Conservation (phyloP, 2,797 vertebrate genomes). For the Muscicapa striata region DNA sequence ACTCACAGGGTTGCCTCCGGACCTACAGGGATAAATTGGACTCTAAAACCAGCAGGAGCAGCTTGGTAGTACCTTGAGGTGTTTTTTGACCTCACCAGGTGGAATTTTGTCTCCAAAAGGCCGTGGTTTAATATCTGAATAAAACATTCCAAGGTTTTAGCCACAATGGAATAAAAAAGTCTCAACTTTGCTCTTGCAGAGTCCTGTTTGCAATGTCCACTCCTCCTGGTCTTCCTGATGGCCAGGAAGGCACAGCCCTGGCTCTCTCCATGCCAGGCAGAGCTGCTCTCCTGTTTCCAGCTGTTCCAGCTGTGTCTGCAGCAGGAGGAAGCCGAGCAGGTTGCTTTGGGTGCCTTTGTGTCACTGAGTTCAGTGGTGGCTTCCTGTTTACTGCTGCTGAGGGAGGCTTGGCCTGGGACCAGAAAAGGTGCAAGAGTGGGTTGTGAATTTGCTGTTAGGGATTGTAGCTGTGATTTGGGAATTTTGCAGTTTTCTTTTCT, state of each 20-base stretch:
- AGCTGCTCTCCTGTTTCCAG: not conserved
- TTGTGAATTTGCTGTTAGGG: not conserved
- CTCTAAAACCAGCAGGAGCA: not conserved
- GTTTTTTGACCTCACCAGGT: not conserved
- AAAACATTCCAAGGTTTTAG: not conserved
- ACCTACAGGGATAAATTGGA: accelerated
- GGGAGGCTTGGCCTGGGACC: not conserved
- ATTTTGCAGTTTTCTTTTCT: not conserved
- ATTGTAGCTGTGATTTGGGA: not conserved
- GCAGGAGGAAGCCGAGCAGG: not conserved
- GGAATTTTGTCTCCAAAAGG: not conserved
- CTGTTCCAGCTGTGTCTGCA: not conserved
- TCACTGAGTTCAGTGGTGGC: not conserved
- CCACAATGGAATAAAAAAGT: not conserved
- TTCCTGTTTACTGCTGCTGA: constrained; percentile 53
- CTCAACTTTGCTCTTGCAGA: not conserved
- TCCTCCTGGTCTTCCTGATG: not conserved
- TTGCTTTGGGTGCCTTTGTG: not conserved
- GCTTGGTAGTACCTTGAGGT: not conserved
- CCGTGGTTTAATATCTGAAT: accelerated
- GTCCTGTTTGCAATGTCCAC: accelerated
- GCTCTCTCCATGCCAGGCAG: not conserved
- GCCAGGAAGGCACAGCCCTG: not conserved
- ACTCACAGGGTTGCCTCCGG: not conserved
- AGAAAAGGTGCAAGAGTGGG: not conserved